A percentile compares a stretch with the other conserved stretches of the same genome.
These are phyloP conservation scores for Nowickia ferox DNA, from an alignment of 2,888 invertebrate species.

Conservation along the genomic window DNA sequence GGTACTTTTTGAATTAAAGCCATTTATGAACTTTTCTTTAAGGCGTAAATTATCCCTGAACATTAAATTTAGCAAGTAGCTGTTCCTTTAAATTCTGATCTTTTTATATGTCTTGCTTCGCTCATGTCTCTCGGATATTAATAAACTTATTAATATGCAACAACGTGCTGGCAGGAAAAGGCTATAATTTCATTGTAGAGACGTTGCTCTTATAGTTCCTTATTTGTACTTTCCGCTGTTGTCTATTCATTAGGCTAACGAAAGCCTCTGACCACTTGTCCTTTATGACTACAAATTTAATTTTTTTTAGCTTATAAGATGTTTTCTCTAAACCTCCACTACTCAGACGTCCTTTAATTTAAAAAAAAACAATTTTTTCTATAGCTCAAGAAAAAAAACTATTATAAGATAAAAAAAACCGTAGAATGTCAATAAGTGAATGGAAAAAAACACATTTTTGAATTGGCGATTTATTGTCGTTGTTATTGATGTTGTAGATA, in stretches of 20 bases:
- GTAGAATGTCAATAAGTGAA: slow-evolving; percentile 46
- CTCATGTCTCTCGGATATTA: no score
- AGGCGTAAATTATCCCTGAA: no score
- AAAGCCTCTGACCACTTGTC: slow-evolving; percentile 54
- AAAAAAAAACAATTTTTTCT: not conserved
- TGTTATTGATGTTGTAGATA: slow-evolving; percentile 30
- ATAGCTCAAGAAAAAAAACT: not conserved
- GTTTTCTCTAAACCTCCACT: slow-evolving; percentile 16
- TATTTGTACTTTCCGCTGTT: not conserved
- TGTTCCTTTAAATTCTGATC: no score
- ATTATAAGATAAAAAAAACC: not conserved
- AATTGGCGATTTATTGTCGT: slow-evolving; percentile 42
- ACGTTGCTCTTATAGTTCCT: no score
- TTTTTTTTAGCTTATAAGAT: not conserved
- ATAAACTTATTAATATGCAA: no score
- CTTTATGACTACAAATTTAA: slow-evolving; percentile 6
- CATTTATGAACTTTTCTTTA: no score
- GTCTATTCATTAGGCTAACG: slow-evolving; percentile 17
- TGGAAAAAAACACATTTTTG: slow-evolving; percentile 43
- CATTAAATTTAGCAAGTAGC: no score
- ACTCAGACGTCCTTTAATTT: slow-evolving; percentile 19
- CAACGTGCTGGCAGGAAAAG: no score
- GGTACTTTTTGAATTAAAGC: no score
- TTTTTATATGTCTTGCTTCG: no score
- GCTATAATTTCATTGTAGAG: no score